These are phyloP conservation scores for Phengaris alcon DNA, from an alignment of 2,888 invertebrate genomes.

Conservation along the genomic window DNA sequence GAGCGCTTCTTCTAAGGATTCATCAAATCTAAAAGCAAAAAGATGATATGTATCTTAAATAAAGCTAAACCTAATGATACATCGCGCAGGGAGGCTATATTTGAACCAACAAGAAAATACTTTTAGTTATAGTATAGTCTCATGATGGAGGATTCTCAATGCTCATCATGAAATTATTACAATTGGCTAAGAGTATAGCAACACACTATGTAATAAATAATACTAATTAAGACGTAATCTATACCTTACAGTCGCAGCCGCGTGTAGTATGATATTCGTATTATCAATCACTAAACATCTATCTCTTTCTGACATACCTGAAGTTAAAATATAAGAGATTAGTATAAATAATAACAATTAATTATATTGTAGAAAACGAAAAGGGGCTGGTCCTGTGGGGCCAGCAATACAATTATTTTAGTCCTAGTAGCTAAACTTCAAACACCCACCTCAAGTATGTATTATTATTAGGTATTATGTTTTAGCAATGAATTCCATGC, in stretches of 20 bases:
- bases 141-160: too few relatives aligned
- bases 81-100: not conserved
- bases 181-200: not conserved
- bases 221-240: not conserved
- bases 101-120: not conserved
- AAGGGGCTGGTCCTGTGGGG: too few relatives aligned
- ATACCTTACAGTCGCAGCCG: conserved; percentile 21
- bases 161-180: not conserved
- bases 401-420: too few relatives aligned
- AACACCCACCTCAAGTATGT: too few relatives aligned
- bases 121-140: not conserved
- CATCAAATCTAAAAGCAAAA: conserved; percentile 7
- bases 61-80: too few relatives aligned
- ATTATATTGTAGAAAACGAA: too few relatives aligned
- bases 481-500: too few relatives aligned
- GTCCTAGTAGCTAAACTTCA: too few relatives aligned
- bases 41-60: not conserved
- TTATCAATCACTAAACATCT: not conserved
- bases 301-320: conserved; percentile 20
- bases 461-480: too few relatives aligned
- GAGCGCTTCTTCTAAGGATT: conserved; percentile 4
- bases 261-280: conserved; percentile 10
- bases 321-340: not conserved
- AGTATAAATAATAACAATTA: too few relatives aligned
- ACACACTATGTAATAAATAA: not conserved